Base-by-base conservation (phyloP, 2,113 vertebrate genomes). In the Macquaria ambigua region DNA sequence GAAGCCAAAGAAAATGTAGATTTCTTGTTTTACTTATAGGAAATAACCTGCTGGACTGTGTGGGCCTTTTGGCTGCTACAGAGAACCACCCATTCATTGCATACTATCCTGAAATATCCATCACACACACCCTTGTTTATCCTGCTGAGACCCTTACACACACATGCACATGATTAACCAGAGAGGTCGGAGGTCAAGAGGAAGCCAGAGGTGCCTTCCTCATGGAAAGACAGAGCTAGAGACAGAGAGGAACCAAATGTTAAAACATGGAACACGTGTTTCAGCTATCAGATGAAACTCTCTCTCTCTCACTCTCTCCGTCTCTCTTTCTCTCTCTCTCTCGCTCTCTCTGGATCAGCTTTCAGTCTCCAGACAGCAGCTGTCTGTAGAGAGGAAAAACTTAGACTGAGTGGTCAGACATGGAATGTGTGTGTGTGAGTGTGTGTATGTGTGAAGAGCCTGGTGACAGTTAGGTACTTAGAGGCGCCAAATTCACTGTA, bases 361-460 rank as follows among this genome's bases (percentile, higher is more conserved):
- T 90, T 90, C 88, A 83, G 77, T 87, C 82, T 90, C 91, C 92
- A 93, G 94, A 94, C 94, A 89, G 89, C 92, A 90, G 89, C 87
- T 91, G 91, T 93, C 89, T 91, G 87, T 83, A 48, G 73, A 84
- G 76, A 90, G 90, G 87, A 90, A 89, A 89, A 90, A 79, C 78
- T 89, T 28, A 71, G 86, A 80, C 73, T 3, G 69, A 85, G 84
- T 39, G 85, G 74, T 88, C 85, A 89, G 87, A 89, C 79, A 52
- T 73, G 89, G 91, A 89, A 89, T 92, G 87, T 69, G 66, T 81
- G 58, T 20, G 81, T 67, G 74, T 63, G 82, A 78, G 48, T 82
- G 66, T 59, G 66, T 79, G 56, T 48, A 50, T 34, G 83, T 52
- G 77, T 77, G 80, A 56, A 74, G 78, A 58, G 72, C 59, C 46